Evolutionary conservation across 2,113 vertebrate genomes (phyloP).

Genomic region (Nothocercus julius): DNA sequence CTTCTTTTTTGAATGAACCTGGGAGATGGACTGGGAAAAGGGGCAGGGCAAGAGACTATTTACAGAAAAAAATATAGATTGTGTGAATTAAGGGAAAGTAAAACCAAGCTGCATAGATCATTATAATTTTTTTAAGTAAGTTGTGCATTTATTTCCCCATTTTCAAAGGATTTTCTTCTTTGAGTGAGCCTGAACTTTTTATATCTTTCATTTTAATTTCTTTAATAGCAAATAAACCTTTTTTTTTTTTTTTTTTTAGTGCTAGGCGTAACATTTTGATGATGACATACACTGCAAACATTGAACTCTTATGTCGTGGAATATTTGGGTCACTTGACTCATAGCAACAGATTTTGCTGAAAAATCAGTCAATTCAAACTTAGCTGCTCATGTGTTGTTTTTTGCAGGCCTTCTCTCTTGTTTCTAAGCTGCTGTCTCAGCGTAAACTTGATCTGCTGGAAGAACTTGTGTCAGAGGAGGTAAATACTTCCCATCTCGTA

Average conservation of each 20-base stretch:
- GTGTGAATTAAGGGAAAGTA: not conserved
- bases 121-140: not conserved
- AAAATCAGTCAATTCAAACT: not conserved
- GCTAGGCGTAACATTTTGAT: not conserved
- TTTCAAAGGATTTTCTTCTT: not conserved
- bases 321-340: not conserved
- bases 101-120: not conserved
- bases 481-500: constrained; percentile 69
- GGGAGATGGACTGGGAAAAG: not conserved
- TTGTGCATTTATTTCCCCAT: not conserved
- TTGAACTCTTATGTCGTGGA: not conserved
- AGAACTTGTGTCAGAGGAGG: constrained; percentile 90
- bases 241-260: not conserved
- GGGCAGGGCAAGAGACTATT: not conserved
- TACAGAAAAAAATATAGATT: not conserved
- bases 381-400: not conserved
- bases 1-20: not conserved
- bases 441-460: constrained; percentile 89
- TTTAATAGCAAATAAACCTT: not conserved
- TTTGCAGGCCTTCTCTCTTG: constrained; percentile 88
- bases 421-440: constrained; percentile 89
- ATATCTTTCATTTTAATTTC: not conserved
- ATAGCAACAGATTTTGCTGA: not conserved
- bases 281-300: not conserved
- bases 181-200: not conserved